Conservation (phyloP, 2,888 invertebrate genomes). For the Spodoptera littoralis region DNA sequence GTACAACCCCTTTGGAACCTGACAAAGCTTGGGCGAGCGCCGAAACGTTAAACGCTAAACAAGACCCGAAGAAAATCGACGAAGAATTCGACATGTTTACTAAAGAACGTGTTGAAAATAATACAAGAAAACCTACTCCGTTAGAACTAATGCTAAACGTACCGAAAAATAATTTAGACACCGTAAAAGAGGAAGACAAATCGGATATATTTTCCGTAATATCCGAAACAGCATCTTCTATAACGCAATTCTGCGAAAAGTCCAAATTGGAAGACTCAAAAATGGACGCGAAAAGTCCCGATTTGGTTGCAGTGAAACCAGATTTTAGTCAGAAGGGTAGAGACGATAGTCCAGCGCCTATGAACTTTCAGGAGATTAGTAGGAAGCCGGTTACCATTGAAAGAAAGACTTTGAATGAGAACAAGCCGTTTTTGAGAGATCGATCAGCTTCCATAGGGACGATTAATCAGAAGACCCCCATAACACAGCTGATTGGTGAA, state of each 20-base stretch:
- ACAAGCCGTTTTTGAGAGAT: slow-evolving; percentile 85
- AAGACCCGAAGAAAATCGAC: slow-evolving; percentile 72
- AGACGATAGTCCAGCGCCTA: slow-evolving; percentile 51
- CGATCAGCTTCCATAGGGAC: slow-evolving; percentile 90
- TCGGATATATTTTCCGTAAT: slow-evolving; percentile 68
- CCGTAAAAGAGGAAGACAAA: slow-evolving; percentile 81
- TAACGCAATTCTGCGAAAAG: slow-evolving; percentile 67
- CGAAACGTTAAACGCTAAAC: slow-evolving; percentile 64
- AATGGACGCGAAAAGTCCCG: slow-evolving; percentile 33
- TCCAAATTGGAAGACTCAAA: slow-evolving; percentile 35
- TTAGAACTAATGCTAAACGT: slow-evolving; percentile 76
- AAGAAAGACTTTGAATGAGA: slow-evolving; percentile 71
- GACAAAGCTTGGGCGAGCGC: slow-evolving; percentile 77
- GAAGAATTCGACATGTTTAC: slow-evolving; percentile 85
- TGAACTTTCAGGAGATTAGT: slow-evolving; percentile 74
- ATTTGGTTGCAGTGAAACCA: slow-evolving; percentile 31
- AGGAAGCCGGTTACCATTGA: slow-evolving; percentile 62
- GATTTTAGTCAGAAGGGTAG: slow-evolving; percentile 30
- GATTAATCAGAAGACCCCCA: slow-evolving; percentile 83
- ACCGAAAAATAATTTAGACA: slow-evolving; percentile 77
- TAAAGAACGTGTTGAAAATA: slow-evolving; percentile 78
- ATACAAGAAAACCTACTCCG: slow-evolving; percentile 64
- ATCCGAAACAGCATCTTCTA: slow-evolving; percentile 73
- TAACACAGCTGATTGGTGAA: slow-evolving; percentile 88
- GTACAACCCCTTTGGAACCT: slow-evolving; percentile 79